phyloP scores from a whole-genome alignment of 2,113 vertebrate genomes.

The Numenius arquata region DNA sequence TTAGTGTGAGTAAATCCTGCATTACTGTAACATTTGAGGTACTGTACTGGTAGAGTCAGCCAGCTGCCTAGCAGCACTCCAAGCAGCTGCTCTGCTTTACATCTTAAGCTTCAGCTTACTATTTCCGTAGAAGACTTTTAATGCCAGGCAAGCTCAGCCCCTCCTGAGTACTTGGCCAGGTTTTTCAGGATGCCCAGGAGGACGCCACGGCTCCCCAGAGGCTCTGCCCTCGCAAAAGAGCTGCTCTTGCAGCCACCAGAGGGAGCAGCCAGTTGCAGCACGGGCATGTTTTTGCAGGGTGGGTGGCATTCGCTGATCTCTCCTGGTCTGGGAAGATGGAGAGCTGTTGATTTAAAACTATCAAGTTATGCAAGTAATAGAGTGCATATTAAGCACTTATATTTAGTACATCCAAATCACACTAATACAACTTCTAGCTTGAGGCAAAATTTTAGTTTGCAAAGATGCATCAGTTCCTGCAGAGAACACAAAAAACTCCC shows the following conservation, averaged over 20 bases:
- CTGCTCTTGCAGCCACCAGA: background rate
- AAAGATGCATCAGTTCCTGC: background rate
- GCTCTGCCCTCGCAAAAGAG: background rate
- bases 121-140: background rate
- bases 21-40: background rate
- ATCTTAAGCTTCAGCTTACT: background rate
- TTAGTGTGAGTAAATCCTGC: background rate
- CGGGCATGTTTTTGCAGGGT: background rate
- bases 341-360: background rate
- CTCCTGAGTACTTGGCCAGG: background rate
- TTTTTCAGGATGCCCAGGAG: background rate
- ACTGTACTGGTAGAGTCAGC: background rate
- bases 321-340: background rate
- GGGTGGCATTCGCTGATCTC: background rate
- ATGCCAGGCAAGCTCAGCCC: background rate
- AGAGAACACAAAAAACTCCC: background rate
- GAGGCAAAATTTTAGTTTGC: background rate
- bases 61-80: background rate
- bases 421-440: background rate
- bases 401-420: background rate
- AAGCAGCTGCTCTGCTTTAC: background rate
- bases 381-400: background rate
- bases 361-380: background rate
- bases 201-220: rapidly evolving
- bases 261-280: background rate